These are phyloP conservation scores for Erythrolamprus reginae DNA, from an alignment of 2,113 vertebrate genomes.

Conservation along the genomic window DNA sequence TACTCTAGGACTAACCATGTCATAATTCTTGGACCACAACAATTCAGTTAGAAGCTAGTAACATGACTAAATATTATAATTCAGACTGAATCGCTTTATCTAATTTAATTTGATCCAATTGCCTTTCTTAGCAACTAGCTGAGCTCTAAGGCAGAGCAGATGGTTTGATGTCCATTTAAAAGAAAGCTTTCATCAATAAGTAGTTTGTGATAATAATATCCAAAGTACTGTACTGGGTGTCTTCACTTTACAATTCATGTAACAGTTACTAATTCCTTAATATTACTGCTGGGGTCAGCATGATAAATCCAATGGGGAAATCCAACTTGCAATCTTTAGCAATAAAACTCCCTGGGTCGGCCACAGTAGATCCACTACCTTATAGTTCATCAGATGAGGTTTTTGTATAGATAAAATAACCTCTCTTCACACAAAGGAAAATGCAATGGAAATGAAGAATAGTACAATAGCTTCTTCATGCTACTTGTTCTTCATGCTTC, in stretches of 20 bases:
- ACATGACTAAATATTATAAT: neutral
- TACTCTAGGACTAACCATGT: neutral
- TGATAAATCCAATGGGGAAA: neutral
- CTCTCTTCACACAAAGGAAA: neutral
- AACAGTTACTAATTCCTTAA: neutral
- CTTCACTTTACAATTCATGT: neutral
- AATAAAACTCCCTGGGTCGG: neutral
- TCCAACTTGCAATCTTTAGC: neutral
- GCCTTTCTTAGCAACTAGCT: neutral
- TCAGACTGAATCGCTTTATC: neutral
- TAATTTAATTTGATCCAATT: neutral
- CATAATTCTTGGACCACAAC: neutral
- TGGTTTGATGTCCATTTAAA: neutral
- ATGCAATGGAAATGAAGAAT: neutral
- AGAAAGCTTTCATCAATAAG: neutral
- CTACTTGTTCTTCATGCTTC: slow-evolving; percentile 13
- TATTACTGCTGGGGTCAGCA: neutral
- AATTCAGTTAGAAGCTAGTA: neutral
- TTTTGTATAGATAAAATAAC: neutral
- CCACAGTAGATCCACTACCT: neutral
- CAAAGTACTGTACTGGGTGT: neutral
- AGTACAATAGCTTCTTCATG: neutral
- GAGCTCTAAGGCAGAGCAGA: neutral
- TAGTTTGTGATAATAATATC: neutral
- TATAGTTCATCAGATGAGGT: neutral